Evolutionary conservation across 1,140 invertebrate species (phyloP).

Genomic region (Wiebesia pumilae): DNA sequence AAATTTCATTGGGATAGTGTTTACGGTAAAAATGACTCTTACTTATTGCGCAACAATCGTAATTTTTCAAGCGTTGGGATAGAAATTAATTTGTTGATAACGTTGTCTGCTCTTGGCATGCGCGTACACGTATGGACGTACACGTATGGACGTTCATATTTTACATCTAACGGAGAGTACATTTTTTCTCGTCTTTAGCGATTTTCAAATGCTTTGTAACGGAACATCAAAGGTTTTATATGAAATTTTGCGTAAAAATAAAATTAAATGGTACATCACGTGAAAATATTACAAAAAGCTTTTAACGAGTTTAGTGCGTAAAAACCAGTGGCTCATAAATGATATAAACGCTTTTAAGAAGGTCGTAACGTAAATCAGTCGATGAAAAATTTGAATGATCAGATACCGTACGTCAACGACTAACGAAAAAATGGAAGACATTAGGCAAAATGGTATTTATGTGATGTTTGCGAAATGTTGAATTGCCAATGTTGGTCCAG

Average conservation of each 20-base stretch:
- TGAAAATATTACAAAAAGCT: constrained; percentile 15
- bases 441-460: background rate
- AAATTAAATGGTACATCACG: background rate
- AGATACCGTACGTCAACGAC: background rate
- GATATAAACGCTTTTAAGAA: background rate
- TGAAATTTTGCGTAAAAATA: background rate
- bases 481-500: background rate
- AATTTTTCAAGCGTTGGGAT: no score
- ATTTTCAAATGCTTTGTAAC: background rate
- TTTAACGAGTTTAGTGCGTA: background rate
- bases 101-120: no score
- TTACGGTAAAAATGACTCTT: no score
- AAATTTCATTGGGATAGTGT: no score
- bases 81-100: no score
- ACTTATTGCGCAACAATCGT: no score
- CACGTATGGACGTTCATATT: no score
- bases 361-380: background rate
- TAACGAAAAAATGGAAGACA: background rate
- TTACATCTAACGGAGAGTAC: background rate
- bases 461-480: background rate
- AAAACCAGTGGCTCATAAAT: constrained; percentile 6
- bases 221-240: background rate
- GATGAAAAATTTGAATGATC: constrained; percentile 9
- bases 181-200: background rate
- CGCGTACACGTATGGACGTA: no score